Evolutionary conservation across 2,113 vertebrate species (phyloP).

Genomic region (Emberiza fucata): DNA sequence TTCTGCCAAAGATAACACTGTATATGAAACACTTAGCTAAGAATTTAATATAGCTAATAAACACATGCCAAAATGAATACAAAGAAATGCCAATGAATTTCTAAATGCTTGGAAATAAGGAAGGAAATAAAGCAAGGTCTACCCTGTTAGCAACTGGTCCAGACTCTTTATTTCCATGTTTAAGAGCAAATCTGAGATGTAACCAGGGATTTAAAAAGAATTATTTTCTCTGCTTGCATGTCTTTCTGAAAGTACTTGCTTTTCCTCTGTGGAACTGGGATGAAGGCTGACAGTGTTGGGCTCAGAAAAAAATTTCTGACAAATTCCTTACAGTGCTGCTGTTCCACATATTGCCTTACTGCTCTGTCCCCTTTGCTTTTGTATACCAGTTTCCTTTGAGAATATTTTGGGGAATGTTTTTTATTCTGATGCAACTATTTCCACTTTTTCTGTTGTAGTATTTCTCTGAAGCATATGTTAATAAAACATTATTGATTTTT

Average conservation of each 20-base stretch:
- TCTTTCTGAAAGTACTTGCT: background rate
- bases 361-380: background rate
- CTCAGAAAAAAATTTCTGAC: conserved; percentile 20
- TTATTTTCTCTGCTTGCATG: background rate
- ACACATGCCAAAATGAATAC: background rate
- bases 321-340: background rate
- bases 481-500: conserved; percentile 63
- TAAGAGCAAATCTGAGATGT: conserved; percentile 3
- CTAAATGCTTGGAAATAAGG: conserved; percentile 42
- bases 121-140: conserved; percentile 37
- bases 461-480: conserved; percentile 43
- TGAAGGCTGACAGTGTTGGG: background rate
- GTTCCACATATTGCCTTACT: conserved; percentile 3
- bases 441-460: conserved; percentile 35
- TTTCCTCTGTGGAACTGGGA: conserved; percentile 21
- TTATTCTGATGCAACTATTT: conserved; percentile 10
- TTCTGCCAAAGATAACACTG: conserved; percentile 60
- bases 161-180: conserved; percentile 66
- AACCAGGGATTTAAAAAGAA: background rate
- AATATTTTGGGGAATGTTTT: background rate
- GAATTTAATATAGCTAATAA: background rate
- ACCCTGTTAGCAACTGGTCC: conserved; percentile 41
- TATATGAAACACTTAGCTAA: conserved; percentile 54
- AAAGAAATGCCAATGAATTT: background rate
- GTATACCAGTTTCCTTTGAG: background rate